phyloP scores from a whole-genome alignment of 2,888 invertebrate genomes.

The Drosophila vallismaia region DNA sequence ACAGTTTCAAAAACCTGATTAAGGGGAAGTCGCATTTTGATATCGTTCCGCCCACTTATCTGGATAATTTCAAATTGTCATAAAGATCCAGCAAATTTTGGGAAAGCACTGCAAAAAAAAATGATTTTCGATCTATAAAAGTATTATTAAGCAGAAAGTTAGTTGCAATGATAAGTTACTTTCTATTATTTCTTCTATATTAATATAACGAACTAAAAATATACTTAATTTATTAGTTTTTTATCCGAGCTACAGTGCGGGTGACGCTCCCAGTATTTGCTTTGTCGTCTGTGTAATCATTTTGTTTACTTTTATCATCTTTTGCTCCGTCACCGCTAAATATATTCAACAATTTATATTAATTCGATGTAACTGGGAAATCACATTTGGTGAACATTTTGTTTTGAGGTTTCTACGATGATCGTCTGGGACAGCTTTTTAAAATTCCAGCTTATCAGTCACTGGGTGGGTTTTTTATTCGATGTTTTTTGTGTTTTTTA shows the following conservation, averaged over 20 bases:
- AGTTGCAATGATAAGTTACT: too few species aligned
- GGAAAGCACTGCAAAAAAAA: slow-evolving; percentile 7
- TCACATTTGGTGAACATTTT: slow-evolving; percentile 2
- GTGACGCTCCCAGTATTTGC: slow-evolving; percentile 26
- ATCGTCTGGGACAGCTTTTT: slow-evolving; percentile 20
- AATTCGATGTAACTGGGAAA: slow-evolving; percentile 47
- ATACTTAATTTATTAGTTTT: slow-evolving; percentile 1
- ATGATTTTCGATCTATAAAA: neutral
- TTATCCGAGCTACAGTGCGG: slow-evolving; percentile 22
- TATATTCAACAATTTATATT: slow-evolving; percentile 49
- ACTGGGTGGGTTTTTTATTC: slow-evolving; percentile 10
- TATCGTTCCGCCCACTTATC: slow-evolving; percentile 33
- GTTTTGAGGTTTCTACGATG: neutral
- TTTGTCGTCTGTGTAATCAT: slow-evolving; percentile 75
- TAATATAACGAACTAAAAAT: neutral
- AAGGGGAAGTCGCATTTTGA: slow-evolving; percentile 16
- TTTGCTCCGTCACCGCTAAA: slow-evolving; percentile 23
- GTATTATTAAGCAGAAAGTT: too few species aligned
- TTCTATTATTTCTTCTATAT: neutral
- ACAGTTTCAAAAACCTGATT: slow-evolving; percentile 18
- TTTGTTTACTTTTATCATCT: slow-evolving; percentile 66
- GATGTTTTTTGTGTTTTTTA: neutral
- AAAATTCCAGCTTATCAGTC: slow-evolving; percentile 21
- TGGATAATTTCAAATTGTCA: slow-evolving; percentile 24
- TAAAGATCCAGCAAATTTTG: slow-evolving; percentile 18